Evolutionary conservation across 2,113 vertebrate species (phyloP).

Genomic region (Anolis carolinensis): DNA sequence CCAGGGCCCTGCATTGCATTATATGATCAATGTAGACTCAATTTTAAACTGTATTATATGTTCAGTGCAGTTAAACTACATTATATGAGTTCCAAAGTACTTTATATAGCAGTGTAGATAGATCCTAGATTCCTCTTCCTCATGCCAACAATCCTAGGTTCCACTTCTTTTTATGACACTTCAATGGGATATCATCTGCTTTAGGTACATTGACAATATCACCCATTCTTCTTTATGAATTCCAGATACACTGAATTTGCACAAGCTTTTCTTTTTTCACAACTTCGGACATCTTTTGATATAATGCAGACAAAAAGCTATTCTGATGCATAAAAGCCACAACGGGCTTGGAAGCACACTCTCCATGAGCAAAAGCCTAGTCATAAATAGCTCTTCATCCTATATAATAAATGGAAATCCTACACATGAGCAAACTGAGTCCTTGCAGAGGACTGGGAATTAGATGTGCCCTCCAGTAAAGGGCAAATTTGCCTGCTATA

Average conservation of each 20-base stretch:
- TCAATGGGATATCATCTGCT: neutral
- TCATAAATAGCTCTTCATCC: neutral
- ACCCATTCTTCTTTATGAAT: neutral
- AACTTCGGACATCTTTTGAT: neutral
- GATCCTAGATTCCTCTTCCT: neutral
- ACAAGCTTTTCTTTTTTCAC: neutral
- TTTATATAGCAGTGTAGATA: too few species aligned
- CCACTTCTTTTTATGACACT: neutral
- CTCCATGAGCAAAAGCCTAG: neutral
- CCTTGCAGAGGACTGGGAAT: neutral
- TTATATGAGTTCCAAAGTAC: too few species aligned
- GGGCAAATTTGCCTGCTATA: constrained; percentile 4
- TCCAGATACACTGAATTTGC: neutral
- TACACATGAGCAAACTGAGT: neutral
- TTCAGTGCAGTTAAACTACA: too few species aligned
- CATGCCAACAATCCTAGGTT: neutral
- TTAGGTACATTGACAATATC: neutral
- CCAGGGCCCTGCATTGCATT: too few species aligned
- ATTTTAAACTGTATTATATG: too few species aligned
- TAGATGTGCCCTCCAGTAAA: constrained; percentile 15
- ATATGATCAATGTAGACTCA: too few species aligned
- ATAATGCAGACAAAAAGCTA: neutral
- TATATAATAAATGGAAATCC: neutral
- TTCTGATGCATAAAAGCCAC: neutral
- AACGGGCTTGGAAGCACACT: neutral